phyloP scores from a whole-genome alignment of 1,140 invertebrate species.

The Linepithema humile region DNA sequence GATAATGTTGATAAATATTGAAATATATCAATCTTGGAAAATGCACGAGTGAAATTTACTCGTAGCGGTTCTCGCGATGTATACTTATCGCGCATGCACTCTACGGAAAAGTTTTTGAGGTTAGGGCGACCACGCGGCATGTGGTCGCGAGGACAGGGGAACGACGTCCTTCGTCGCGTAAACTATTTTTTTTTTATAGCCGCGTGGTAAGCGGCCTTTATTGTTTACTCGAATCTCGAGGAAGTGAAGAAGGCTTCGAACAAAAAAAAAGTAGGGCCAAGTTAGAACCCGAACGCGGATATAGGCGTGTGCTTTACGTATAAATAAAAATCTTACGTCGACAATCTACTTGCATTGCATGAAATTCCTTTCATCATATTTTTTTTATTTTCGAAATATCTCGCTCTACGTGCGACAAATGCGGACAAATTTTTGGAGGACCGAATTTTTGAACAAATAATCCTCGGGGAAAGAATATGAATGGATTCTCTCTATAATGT shows the following conservation, averaged over 20 bases:
- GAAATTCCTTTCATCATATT: no score
- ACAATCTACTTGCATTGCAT: no score
- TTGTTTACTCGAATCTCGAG: background rate
- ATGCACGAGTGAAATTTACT: background rate
- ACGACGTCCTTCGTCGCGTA: conserved; percentile 28
- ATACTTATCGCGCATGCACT: background rate
- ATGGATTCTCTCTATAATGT: no score
- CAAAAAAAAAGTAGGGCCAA: background rate
- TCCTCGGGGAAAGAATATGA: background rate
- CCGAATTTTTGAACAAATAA: background rate
- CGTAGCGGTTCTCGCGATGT: background rate
- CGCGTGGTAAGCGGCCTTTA: no score
- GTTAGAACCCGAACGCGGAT: no score
- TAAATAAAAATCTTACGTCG: no score
- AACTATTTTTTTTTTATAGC: background rate
- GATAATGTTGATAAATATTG: no score
- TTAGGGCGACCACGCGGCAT: conserved; percentile 69
- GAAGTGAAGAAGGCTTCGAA: background rate
- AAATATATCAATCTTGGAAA: background rate
- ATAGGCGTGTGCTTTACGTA: no score
- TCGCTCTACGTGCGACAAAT: background rate
- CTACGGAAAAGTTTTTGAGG: conserved; percentile 62
- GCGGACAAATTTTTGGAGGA: no score
- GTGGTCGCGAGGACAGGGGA: conserved; percentile 48
- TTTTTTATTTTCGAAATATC: no score